phyloP scores from a whole-genome alignment of 2,888 invertebrate genomes.

The Orgyia antiqua region DNA sequence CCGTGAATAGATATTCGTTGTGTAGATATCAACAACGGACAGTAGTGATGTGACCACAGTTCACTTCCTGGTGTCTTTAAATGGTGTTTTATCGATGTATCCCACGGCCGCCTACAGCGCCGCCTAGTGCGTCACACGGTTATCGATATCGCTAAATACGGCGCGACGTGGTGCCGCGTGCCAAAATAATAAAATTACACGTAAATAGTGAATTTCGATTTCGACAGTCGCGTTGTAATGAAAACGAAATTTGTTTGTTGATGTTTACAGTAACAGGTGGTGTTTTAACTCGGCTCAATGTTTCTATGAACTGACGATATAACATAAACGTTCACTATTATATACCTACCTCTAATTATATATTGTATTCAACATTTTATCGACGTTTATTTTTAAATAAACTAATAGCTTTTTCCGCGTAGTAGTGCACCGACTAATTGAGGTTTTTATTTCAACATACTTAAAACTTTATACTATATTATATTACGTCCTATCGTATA shows the following conservation, averaged over 20 bases:
- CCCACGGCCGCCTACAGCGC: constrained; percentile 23
- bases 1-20: no score
- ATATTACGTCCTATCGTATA: no score
- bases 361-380: neutral
- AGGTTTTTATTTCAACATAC: no score
- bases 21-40: no score
- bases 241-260: neutral
- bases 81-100: constrained; percentile 25
- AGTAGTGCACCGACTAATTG: no score
- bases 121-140: constrained; percentile 26
- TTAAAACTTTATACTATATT: no score
- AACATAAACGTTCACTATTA: neutral
- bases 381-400: neutral
- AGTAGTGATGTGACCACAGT: constrained; percentile 5
- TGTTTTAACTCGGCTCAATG: neutral
- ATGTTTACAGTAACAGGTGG: neutral
- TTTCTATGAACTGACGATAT: no score
- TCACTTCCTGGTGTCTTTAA: constrained; percentile 23
- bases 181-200: constrained; percentile 28
- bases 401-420: no score
- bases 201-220: constrained; percentile 22
- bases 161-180: constrained; percentile 8
- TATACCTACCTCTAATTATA: neutral
- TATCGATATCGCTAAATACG: constrained; percentile 24
- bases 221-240: constrained; percentile 2